These are phyloP conservation scores for Neofelis nebulosa DNA, from an alignment of 2,113 vertebrate genomes.

Conservation along the genomic window DNA sequence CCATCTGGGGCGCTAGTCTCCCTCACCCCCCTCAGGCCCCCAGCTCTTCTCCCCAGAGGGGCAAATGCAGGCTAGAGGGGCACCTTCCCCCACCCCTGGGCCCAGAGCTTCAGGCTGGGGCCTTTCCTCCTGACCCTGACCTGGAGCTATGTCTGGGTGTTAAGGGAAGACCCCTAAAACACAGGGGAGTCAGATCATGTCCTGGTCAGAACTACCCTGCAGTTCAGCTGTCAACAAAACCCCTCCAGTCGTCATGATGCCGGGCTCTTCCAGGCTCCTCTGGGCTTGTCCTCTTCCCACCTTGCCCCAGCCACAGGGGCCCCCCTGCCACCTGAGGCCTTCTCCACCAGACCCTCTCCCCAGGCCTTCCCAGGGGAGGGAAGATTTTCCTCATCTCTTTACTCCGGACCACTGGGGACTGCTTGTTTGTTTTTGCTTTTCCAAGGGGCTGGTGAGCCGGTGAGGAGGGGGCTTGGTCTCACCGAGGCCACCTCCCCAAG, in stretches of 20 bases:
- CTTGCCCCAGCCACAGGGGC: background rate
- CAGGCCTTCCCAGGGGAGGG: background rate
- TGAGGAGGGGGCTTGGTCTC: background rate
- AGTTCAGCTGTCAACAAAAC: background rate
- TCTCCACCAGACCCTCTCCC: background rate
- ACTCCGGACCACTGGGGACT: background rate
- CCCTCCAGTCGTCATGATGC: too few relatives aligned
- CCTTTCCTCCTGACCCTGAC: background rate
- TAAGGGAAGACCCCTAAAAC: background rate
- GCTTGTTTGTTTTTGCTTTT: background rate
- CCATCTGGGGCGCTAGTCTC: too few relatives aligned
- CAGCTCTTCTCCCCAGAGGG: background rate
- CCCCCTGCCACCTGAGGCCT: background rate
- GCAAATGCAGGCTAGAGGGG: background rate
- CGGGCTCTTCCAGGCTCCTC: background rate
- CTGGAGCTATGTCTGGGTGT: background rate
- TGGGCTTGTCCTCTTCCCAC: rapidly evolving
- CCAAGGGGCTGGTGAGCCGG: background rate
- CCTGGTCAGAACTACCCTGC: background rate
- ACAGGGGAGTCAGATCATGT: background rate
- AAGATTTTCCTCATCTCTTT: background rate
- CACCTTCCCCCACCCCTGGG: too few relatives aligned
- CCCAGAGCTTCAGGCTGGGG: background rate
- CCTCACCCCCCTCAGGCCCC: background rate
- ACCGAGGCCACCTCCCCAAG: background rate